These are phyloP conservation scores for Hedya salicella DNA, from an alignment of 2,888 invertebrate species.

Conservation along the genomic window DNA sequence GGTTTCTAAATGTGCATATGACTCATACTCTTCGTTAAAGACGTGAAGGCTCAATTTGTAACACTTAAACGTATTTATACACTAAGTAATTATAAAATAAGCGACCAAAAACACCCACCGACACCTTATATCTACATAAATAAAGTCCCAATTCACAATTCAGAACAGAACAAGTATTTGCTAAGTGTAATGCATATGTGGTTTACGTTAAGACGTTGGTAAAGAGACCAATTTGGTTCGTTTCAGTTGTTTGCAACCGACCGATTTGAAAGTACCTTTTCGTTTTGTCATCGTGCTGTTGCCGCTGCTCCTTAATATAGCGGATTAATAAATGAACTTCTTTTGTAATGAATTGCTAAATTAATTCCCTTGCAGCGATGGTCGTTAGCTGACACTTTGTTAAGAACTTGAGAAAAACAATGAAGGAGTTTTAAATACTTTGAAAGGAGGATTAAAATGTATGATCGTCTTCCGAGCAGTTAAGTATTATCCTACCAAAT, in stretches of 20 bases:
- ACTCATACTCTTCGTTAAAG: constrained; percentile 33
- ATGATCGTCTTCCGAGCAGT: constrained; percentile 13
- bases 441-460: constrained; percentile 28
- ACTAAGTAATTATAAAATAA: constrained; percentile 36
- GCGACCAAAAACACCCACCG: background rate
- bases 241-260: background rate
- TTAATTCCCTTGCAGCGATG: constrained; percentile 32
- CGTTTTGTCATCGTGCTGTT: constrained; percentile 27
- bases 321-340: constrained; percentile 41
- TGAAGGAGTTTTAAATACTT: constrained; percentile 20
- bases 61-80: constrained; percentile 45
- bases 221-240: constrained; percentile 6
- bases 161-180: background rate
- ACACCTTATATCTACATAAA: background rate
- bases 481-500: background rate
- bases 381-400: constrained; percentile 27
- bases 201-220: background rate
- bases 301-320: constrained; percentile 36
- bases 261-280: constrained; percentile 29
- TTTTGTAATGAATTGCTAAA: constrained; percentile 38
- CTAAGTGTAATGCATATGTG: constrained; percentile 2
- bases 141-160: constrained; percentile 19
- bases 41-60: constrained; percentile 42
- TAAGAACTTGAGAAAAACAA: constrained; percentile 10
- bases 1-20: constrained; percentile 32